These are phyloP conservation scores for Aromia moschata DNA, from an alignment of 2,888 invertebrate species.

Conservation along the genomic window DNA sequence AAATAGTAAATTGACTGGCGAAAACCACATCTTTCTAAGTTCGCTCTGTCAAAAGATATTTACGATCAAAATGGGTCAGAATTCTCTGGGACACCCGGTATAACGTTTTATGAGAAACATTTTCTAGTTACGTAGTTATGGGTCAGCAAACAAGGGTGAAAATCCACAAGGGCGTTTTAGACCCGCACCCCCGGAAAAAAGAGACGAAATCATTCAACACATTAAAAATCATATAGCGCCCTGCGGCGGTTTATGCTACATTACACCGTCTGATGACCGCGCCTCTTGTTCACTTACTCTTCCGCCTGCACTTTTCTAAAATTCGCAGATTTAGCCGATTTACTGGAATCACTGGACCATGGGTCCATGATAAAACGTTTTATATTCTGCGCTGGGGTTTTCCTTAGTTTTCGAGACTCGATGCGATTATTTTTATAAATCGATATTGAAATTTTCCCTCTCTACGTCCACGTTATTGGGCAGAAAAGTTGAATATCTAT, in stretches of 20 bases:
- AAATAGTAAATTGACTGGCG: too few species aligned
- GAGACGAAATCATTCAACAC: conserved; percentile 52
- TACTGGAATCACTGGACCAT: conserved; percentile 37
- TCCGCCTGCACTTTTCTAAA: conserved; percentile 45
- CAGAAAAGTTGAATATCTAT: too few species aligned
- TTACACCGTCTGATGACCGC: conserved; percentile 55
- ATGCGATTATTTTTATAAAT: too few species aligned
- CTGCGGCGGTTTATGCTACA: conserved; percentile 59
- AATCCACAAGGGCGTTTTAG: not conserved
- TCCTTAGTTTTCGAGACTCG: conserved; percentile 14
- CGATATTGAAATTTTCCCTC: too few species aligned
- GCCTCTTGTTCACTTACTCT: conserved; percentile 43
- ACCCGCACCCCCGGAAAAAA: conserved; percentile 31
- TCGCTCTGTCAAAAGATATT: too few species aligned
- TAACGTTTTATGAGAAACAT: too few species aligned
- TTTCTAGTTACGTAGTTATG: not conserved
- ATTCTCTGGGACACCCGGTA: too few species aligned
- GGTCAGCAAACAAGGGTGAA: conserved; percentile 1
- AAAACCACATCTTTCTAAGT: too few species aligned
- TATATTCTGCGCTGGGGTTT: conserved; percentile 10
- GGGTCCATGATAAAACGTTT: conserved; percentile 26
- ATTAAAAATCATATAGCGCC: conserved; percentile 60
- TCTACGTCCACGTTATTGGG: too few species aligned
- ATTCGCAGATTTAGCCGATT: conserved; percentile 50
- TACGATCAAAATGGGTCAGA: too few species aligned